phyloP scores from a whole-genome alignment of 2,888 invertebrate species.

The Mayetiola destructor region DNA sequence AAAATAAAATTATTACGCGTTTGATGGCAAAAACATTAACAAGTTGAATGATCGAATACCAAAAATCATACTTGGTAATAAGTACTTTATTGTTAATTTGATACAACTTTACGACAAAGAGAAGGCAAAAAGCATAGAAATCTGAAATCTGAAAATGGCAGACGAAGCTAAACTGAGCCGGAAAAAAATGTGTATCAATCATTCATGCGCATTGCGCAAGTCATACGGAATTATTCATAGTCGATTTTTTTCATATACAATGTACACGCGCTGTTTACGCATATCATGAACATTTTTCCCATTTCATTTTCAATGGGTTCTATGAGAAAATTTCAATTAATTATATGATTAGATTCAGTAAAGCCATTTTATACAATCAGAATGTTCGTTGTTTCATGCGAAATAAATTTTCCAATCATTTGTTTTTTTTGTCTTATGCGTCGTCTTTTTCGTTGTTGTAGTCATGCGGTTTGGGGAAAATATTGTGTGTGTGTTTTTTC shows the following conservation, averaged over 20 bases:
- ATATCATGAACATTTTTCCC: background rate
- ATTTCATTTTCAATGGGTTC: background rate
- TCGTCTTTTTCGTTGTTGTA: too few species aligned
- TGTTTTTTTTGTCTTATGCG: too few species aligned
- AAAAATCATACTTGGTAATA: background rate
- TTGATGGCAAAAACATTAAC: constrained; percentile 1
- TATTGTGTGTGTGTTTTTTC: too few species aligned
- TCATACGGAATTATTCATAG: background rate
- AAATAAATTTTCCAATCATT: too few species aligned
- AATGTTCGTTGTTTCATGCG: background rate
- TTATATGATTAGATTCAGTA: background rate
- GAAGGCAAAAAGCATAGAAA: too few species aligned
- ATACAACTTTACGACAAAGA: background rate
- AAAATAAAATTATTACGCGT: background rate
- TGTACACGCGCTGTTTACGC: background rate
- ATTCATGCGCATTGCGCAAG: background rate
- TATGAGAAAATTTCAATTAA: background rate
- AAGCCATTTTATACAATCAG: too few species aligned
- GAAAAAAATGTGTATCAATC: background rate
- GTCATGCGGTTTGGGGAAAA: too few species aligned
- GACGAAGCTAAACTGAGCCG: background rate
- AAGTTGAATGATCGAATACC: background rate
- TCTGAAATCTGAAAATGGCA: background rate
- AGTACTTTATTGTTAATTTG: background rate
- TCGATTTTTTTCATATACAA: background rate